Percentiles rank a stretch among this genome's conserved stretches.
Conservation (phyloP, 2,888 invertebrate genomes). For the Fragum whitleyi region DNA sequence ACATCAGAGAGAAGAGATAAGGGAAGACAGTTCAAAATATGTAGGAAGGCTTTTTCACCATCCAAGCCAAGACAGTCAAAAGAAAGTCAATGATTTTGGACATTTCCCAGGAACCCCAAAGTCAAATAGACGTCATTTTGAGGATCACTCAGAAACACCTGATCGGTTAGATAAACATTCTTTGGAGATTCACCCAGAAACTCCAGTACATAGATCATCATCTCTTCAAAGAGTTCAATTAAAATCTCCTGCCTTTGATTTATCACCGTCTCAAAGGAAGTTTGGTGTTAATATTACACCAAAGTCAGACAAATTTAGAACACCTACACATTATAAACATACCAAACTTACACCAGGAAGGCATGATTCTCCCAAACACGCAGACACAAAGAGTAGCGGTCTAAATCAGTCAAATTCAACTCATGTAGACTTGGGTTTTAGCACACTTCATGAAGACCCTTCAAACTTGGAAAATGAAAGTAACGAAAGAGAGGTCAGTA, state of each 20-base stretch:
- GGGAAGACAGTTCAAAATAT: too few species aligned
- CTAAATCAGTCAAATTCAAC: background rate
- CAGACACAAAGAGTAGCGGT: background rate
- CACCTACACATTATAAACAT: background rate
- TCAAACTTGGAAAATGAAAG: background rate
- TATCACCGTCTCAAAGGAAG: background rate
- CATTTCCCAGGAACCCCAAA: background rate
- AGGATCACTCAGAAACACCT: too few species aligned
- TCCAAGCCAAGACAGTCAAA: too few species aligned
- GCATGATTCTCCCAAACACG: background rate
- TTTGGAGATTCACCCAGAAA: background rate
- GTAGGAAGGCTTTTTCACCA: too few species aligned
- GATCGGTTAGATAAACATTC: background rate
- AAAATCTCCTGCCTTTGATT: background rate
- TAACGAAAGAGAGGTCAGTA: background rate
- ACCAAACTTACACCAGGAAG: background rate
- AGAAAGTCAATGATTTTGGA: too few species aligned
- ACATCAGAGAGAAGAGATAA: too few species aligned
- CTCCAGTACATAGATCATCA: background rate
- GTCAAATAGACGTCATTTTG: background rate
- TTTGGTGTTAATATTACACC: background rate
- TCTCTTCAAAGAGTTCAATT: background rate
- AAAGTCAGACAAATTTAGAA: background rate
- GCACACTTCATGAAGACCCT: conserved; percentile 40
- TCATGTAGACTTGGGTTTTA: conserved; percentile 37